Base-by-base conservation (phyloP, 2,888 invertebrate species). In the Plebejus melissa region DNA sequence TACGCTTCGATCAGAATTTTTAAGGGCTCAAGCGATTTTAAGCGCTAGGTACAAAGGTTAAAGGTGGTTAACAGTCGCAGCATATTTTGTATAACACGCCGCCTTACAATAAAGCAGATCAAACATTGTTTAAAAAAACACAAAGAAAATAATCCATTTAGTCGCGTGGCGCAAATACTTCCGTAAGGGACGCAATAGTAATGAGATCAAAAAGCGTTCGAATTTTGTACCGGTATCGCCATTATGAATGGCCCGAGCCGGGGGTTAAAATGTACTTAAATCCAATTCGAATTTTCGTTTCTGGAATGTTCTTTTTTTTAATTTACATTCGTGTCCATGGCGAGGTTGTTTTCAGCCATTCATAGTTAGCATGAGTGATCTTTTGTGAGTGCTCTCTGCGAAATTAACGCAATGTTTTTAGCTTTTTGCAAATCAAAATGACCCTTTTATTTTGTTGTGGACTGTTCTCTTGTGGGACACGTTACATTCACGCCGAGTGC, bases 121-220 rank as follows among this genome's bases (percentile, higher is more conserved):
- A 77, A 79, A 77, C 78, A 79, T 77, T 85, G 84, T 87, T 87
- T 84, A 82, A 88, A 90, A 91, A 90, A 88, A 86, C 86, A 86
- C 85, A 86, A 90, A 90, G 91, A 91, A 91, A 91, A 93, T 93
- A 94, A 93, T 94, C 93, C 93, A 93, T 91, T 92, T 92, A 93
- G 90, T 91, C 90, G 88, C 90, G 86, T 88, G 90, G 87, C 88
- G 84, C 85, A 89, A 90, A 90, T 89, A 86, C 88, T 84, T 87
- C 85, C 87, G 88, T 89, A 88, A 90, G 91, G 91, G 88, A 89
- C 87, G 84, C 87, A 87, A 16, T 83, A 82, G 85, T 82, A 87
- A 87, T 83, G 85, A 90, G 90, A 93, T 92, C 90, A 92, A 92
- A 92, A 91, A 87, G 83, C 85, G 87, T 88, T 88, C 85, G 85